These are phyloP conservation scores for Drosophila anomalata DNA, from an alignment of 2,888 invertebrate genomes.

Conservation along the genomic window DNA sequence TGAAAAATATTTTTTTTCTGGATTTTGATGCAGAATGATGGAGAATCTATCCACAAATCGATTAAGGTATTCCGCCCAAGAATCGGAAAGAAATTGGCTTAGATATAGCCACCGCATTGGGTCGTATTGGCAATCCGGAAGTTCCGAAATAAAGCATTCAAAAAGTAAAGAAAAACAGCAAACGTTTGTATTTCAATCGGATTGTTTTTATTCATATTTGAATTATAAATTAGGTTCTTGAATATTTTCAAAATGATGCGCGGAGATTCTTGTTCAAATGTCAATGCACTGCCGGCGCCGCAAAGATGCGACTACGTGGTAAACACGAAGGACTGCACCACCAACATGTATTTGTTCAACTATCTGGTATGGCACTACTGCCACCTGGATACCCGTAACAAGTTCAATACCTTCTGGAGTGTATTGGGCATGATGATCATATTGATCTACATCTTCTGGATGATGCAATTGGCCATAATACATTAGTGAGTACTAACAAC, in stretches of 20 bases:
- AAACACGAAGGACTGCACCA: neutral
- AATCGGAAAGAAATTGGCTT: too few species aligned
- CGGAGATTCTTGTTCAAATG: neutral
- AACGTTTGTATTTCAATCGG: neutral
- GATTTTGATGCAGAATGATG: too few species aligned
- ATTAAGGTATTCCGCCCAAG: too few species aligned
- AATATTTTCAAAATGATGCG: neutral
- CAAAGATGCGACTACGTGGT: slow-evolving; percentile 11
- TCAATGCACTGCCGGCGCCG: neutral
- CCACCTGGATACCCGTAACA: slow-evolving; percentile 11
- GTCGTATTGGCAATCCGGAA: neutral
- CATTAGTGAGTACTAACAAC: slow-evolving; percentile 18
- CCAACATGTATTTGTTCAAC: slow-evolving; percentile 17
- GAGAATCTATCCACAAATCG: too few species aligned
- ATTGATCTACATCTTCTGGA: slow-evolving; percentile 23
- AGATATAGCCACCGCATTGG: too few species aligned
- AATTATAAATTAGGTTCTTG: neutral
- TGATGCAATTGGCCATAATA: slow-evolving; percentile 21
- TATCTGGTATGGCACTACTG: slow-evolving; percentile 30
- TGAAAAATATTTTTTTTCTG: too few species aligned
- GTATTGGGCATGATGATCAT: slow-evolving; percentile 4
- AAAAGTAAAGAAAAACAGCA: neutral
- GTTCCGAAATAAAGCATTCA: neutral
- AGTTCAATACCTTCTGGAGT: slow-evolving; percentile 27
- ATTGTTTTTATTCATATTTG: neutral